phyloP scores from a whole-genome alignment of 2,888 invertebrate genomes.

The Diarsia dahlii region DNA sequence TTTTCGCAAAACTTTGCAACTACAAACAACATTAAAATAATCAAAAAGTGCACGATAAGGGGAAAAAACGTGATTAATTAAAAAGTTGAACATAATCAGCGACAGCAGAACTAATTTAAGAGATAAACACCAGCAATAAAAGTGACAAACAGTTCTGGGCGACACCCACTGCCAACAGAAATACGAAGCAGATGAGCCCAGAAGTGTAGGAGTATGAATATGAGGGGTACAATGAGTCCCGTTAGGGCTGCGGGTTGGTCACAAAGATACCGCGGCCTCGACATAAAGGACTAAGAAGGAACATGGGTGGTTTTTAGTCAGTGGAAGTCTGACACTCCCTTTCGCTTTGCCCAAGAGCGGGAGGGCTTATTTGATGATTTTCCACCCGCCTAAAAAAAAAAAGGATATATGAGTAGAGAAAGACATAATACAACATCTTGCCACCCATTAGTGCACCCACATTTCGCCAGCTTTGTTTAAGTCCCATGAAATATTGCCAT shows the following conservation, averaged over 20 bases:
- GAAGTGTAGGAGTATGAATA: constrained; percentile 21
- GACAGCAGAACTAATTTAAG: constrained; percentile 64
- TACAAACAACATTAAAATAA: constrained; percentile 53
- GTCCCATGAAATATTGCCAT: no score
- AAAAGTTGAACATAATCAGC: constrained; percentile 67
- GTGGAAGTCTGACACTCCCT: no score
- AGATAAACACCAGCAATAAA: constrained; percentile 68
- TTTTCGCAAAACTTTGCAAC: constrained; percentile 40
- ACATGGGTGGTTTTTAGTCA: no score
- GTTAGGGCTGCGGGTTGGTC: no score
- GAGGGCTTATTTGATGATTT: no score
- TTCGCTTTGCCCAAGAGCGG: no score
- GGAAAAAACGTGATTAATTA: constrained; percentile 60
- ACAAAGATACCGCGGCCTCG: no score
- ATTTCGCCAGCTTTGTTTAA: no score
- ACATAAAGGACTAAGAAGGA: no score
- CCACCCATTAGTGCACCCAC: no score
- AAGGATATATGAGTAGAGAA: not conserved
- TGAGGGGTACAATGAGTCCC: not conserved
- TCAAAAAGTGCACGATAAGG: constrained; percentile 54
- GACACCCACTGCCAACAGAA: constrained; percentile 50
- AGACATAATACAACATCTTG: not conserved
- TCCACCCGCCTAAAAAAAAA: no score
- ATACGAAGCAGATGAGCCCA: constrained; percentile 15
- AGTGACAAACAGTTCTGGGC: constrained; percentile 62